These are phyloP conservation scores for Lathronympha strigana DNA, from an alignment of 2,888 invertebrate genomes.

Conservation along the genomic window DNA sequence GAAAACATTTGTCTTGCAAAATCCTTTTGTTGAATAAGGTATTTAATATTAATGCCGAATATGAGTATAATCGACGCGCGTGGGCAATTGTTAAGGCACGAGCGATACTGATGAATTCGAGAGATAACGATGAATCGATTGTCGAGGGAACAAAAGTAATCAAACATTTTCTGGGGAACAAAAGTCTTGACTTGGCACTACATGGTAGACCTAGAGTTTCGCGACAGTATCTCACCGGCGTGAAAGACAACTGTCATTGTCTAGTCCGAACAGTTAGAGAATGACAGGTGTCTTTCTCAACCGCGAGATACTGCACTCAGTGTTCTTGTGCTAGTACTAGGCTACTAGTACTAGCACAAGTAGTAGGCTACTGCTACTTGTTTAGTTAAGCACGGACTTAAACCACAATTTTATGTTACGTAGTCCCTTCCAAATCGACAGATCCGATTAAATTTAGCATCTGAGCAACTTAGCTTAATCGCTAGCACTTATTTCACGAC, in stretches of 20 bases:
- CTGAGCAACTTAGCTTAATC: neutral
- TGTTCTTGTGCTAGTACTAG: no score
- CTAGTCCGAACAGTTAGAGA: no score
- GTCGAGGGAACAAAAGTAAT: constrained; percentile 27
- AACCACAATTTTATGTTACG: constrained; percentile 20
- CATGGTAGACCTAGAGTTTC: no score
- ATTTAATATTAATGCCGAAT: constrained; percentile 5
- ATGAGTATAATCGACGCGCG: constrained; percentile 44
- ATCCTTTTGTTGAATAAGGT: constrained; percentile 17
- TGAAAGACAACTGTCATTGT: no score
- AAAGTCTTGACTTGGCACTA: constrained; percentile 24
- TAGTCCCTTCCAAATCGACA: constrained; percentile 21
- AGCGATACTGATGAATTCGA: constrained; percentile 50
- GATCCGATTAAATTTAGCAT: constrained; percentile 13
- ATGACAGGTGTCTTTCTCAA: no score
- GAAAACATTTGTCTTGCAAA: neutral
- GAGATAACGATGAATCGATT: constrained; percentile 18
- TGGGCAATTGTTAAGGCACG: no score
- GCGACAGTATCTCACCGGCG: no score
- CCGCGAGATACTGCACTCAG: no score
- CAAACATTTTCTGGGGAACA: constrained; percentile 19
- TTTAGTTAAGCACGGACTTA: constrained; percentile 19
- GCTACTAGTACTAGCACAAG: no score
- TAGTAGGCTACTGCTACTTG: no score
- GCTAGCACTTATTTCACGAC: neutral